Evolutionary conservation across 2,797 vertebrate genomes (phyloP).

Genomic region (Diplodus puntazzo): DNA sequence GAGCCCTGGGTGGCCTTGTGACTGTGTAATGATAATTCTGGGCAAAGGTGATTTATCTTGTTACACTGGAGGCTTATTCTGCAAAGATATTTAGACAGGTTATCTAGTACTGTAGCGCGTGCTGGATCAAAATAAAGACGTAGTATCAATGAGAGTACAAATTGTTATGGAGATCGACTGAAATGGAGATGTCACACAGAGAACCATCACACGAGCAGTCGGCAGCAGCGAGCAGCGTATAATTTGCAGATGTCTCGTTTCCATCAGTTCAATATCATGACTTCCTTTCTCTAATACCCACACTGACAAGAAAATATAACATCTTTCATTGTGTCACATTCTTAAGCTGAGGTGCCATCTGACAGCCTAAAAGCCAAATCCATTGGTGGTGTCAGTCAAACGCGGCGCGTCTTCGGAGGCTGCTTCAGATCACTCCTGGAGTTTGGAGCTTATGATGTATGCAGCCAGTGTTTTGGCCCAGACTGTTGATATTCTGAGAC

Average conservation of each 20-base stretch:
- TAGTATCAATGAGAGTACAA: constrained; percentile 35
- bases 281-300: constrained; percentile 54
- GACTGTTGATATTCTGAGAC: constrained; percentile 69
- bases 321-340: constrained; percentile 61
- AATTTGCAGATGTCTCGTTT: constrained; percentile 73
- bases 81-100: constrained; percentile 38
- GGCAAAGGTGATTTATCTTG: constrained; percentile 30
- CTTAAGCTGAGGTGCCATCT: constrained; percentile 52
- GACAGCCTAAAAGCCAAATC: constrained; percentile 69
- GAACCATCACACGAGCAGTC: constrained; percentile 47
- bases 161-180: constrained; percentile 51
- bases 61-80: constrained; percentile 23
- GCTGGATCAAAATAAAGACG: constrained; percentile 55
- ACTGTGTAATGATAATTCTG: constrained; percentile 28
- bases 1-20: constrained; percentile 3
- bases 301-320: constrained; percentile 71
- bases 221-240: constrained; percentile 46
- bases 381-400: constrained; percentile 61
- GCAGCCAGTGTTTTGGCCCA: constrained; percentile 65
- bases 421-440: constrained; percentile 45
- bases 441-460: constrained; percentile 65
- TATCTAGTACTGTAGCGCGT: constrained; percentile 22
- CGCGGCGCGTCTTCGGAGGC: constrained; percentile 14
- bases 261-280: constrained; percentile 63
- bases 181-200: constrained; percentile 64